Conservation (phyloP, 2,888 invertebrate species). For the Drosophila formosana region DNA sequence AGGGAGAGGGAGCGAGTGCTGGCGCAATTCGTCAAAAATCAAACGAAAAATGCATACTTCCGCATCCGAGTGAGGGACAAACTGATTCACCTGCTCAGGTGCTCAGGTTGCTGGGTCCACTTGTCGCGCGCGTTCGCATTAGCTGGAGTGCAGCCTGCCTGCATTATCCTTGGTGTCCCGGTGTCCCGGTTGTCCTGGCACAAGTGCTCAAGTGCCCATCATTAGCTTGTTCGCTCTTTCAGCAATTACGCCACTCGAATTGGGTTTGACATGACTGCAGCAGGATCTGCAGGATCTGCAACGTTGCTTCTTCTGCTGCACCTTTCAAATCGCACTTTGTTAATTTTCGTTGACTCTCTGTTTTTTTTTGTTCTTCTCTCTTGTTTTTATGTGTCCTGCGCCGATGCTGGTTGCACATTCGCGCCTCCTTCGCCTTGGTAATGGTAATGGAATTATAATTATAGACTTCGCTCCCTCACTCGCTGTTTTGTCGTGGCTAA, state of each 20-base stretch:
- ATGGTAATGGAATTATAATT: conserved; percentile 84
- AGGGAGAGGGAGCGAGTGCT: background rate
- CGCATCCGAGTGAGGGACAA: conserved; percentile 48
- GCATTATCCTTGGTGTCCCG: conserved; percentile 68
- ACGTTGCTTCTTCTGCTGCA: conserved; percentile 59
- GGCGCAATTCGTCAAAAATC: conserved; percentile 61
- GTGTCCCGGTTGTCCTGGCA: background rate
- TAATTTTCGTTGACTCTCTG: conserved; percentile 37
- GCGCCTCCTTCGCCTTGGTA: conserved; percentile 58
- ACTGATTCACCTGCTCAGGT: conserved; percentile 74
- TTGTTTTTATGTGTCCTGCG: conserved; percentile 42
- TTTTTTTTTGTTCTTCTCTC: conserved; percentile 5
- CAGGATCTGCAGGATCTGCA: conserved; percentile 50
- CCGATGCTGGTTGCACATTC: conserved; percentile 52
- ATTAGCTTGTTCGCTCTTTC: conserved; percentile 61
- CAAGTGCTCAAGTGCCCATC: conserved; percentile 62
- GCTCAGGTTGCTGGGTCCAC: conserved; percentile 7
- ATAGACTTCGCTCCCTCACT: conserved; percentile 74
- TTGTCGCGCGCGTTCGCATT: conserved; percentile 56
- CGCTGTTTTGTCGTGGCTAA: conserved; percentile 65
- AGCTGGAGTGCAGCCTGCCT: conserved; percentile 53
- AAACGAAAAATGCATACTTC: conserved; percentile 76
- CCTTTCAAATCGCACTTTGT: conserved; percentile 76
- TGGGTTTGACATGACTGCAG: conserved; percentile 71
- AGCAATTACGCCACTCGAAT: conserved; percentile 74